These are phyloP conservation scores for Gasteruption jaculator DNA, from an alignment of 2,888 invertebrate genomes.

Conservation along the genomic window DNA sequence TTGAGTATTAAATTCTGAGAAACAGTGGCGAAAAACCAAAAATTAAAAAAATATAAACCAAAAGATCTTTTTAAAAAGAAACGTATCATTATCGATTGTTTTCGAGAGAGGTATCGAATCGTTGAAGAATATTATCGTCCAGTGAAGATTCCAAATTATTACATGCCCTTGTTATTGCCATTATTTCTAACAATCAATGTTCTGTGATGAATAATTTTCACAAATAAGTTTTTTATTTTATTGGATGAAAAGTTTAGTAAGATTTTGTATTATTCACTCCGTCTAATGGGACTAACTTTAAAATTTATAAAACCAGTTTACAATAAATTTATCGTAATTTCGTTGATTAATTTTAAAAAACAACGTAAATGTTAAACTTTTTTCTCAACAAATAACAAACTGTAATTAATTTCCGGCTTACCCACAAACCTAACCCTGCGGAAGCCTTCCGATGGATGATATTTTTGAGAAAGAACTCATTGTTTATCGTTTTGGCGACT, in stretches of 20 bases:
- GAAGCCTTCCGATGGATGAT: conserved; percentile 28
- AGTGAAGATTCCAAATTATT: too few species aligned
- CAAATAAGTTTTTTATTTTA: neutral
- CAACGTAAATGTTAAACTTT: conserved; percentile 1
- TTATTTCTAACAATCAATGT: too few species aligned
- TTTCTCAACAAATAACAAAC: neutral
- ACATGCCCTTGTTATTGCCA: too few species aligned
- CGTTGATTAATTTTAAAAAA: conserved; percentile 3
- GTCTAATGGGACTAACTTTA: conserved; percentile 21
- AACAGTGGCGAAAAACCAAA: too few species aligned
- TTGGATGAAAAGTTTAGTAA: neutral
- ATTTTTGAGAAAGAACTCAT: conserved; percentile 17
- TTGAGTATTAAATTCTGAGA: too few species aligned
- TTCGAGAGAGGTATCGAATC: too few species aligned
- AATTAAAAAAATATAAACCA: too few species aligned
- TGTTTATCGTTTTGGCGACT: conserved; percentile 13
- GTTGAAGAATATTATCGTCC: too few species aligned
- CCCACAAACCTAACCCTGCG: conserved; percentile 33
- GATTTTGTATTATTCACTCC: too few species aligned
- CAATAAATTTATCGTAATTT: neutral
- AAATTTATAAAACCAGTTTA: conserved; percentile 9
- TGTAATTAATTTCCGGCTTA: conserved; percentile 22
- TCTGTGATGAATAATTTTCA: too few species aligned
- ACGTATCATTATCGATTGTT: too few species aligned
- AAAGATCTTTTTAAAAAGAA: too few species aligned